Conservation (phyloP, 2,113 vertebrate genomes). For the Tetraodon nigroviridis region DNA sequence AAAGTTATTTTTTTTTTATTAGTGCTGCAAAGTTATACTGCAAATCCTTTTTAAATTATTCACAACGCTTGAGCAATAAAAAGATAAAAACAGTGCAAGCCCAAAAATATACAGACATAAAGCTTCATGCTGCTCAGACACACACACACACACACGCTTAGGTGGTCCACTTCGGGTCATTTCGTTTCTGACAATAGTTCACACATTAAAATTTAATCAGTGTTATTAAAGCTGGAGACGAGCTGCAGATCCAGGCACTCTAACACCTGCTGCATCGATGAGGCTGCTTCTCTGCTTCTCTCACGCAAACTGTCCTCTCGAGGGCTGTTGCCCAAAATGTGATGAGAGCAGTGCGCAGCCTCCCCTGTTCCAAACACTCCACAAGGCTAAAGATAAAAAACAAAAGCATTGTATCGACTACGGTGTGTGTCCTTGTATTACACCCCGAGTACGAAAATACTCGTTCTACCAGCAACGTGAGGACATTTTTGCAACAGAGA, state of each 20-base stretch:
- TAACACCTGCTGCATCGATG: constrained; percentile 23
- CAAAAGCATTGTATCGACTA: background rate
- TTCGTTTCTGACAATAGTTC: background rate
- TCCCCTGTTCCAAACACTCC: background rate
- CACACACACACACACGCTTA: background rate
- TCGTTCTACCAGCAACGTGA: too few relatives aligned
- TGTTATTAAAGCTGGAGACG: constrained; percentile 8
- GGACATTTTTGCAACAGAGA: too few relatives aligned
- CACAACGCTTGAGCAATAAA: too few relatives aligned
- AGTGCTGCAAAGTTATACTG: too few relatives aligned
- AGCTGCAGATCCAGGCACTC: background rate
- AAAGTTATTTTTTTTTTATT: too few relatives aligned
- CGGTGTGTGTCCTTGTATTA: background rate
- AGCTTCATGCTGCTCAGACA: background rate
- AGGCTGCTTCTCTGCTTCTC: constrained; percentile 7
- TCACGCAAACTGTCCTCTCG: constrained; percentile 9
- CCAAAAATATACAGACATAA: too few relatives aligned
- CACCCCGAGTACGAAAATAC: too few relatives aligned
- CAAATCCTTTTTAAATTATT: too few relatives aligned
- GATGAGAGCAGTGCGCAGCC: constrained; percentile 11
- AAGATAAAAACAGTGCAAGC: too few relatives aligned
- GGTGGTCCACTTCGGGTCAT: background rate
- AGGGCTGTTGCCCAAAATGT: constrained; percentile 23
- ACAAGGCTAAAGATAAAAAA: background rate
- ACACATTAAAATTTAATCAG: constrained; percentile 5